Percentiles rank a stretch among this genome's conserved stretches.
Conservation (phyloP, 2,797 vertebrate species). For the Darevskia nairensis region DNA sequence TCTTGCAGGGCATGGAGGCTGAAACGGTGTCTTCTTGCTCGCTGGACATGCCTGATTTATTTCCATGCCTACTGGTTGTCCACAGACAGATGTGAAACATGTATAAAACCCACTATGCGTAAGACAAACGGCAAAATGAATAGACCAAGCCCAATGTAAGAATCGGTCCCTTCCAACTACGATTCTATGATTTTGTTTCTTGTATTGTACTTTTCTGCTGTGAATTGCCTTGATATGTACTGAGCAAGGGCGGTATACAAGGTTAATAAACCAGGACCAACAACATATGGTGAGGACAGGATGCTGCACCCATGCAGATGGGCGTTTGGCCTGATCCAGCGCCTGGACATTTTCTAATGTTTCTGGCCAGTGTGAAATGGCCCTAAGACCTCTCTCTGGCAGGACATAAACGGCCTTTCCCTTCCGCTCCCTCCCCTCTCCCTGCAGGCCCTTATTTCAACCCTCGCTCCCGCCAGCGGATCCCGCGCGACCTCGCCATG, state of each 20-base stretch:
- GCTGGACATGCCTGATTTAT: not conserved
- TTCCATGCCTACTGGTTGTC: not conserved
- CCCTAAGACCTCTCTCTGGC: not conserved
- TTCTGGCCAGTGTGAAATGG: not conserved
- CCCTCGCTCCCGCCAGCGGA: slow-evolving; percentile 93
- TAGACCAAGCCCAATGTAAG: too few species aligned
- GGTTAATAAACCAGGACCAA: too few species aligned
- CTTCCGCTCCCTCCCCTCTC: slow-evolving; percentile 23
- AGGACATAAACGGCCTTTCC: not conserved
- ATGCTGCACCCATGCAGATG: too few species aligned
- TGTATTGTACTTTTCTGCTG: too few species aligned
- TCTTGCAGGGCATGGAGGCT: not conserved
- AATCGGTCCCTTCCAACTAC: too few species aligned
- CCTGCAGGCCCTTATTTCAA: slow-evolving; percentile 94
- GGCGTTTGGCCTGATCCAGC: not conserved
- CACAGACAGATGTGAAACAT: not conserved
- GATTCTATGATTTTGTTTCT: too few species aligned
- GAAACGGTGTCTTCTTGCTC: not conserved
- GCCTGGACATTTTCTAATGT: not conserved
- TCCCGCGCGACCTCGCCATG: slow-evolving; percentile 97
- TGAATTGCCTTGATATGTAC: too few species aligned
- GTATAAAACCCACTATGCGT: not conserved
- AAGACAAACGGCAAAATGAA: not conserved
- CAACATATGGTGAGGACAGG: too few species aligned
- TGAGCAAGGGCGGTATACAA: too few species aligned